Conservation (phyloP, 2,888 invertebrate species). For the Lasiommata megera region DNA sequence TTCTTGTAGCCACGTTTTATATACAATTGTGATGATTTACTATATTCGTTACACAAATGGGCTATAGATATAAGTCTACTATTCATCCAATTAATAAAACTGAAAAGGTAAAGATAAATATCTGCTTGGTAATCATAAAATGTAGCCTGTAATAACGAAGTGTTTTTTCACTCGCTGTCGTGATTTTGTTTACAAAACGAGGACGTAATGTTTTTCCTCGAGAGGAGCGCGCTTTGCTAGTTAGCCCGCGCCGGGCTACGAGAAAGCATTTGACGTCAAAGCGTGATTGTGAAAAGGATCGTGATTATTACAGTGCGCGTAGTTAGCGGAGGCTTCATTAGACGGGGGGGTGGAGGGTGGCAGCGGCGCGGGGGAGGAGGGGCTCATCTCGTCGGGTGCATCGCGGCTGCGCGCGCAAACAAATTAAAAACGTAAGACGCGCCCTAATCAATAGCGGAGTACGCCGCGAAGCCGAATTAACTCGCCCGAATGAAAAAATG, state of each 20-base stretch:
- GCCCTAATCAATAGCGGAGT: conserved; percentile 81
- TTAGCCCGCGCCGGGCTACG: conserved; percentile 38
- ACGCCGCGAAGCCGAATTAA: conserved; percentile 79
- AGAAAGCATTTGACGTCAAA: conserved; percentile 55
- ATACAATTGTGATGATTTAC: too few species aligned
- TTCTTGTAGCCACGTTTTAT: too few species aligned
- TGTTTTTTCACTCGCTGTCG: conserved; percentile 28
- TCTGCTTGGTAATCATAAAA: not conserved
- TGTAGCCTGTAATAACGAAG: conserved; percentile 20
- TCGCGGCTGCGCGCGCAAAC: conserved; percentile 80
- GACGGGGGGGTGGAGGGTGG: conserved; percentile 40
- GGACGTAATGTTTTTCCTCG: conserved; percentile 42
- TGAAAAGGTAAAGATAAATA: not conserved
- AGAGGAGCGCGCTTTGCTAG: conserved; percentile 37
- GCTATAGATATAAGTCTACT: too few species aligned
- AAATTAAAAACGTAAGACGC: conserved; percentile 81
- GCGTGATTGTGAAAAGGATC: conserved; percentile 68
- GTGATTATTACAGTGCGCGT: conserved; percentile 65
- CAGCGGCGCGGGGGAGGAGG: conserved; percentile 39
- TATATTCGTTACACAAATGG: too few species aligned
- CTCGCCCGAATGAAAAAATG: conserved; percentile 81
- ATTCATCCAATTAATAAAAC: too few species aligned
- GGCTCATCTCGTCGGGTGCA: conserved; percentile 75
- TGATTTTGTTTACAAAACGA: conserved; percentile 42
- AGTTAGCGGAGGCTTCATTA: conserved; percentile 75